These are phyloP conservation scores for Tetrao urogallus DNA, from an alignment of 2,113 vertebrate species.

Conservation along the genomic window DNA sequence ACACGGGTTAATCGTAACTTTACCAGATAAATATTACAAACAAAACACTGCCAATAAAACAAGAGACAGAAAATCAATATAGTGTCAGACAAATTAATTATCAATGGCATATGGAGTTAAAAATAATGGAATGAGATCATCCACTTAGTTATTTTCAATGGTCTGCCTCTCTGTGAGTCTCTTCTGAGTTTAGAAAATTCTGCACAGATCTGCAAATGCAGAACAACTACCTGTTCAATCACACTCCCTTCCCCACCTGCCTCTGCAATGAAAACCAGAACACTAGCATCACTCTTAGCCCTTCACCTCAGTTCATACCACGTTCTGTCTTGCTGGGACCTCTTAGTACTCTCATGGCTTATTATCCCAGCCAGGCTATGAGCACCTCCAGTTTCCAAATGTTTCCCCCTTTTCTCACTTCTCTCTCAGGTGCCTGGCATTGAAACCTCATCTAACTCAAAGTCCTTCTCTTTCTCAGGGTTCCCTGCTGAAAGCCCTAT, in stretches of 20 bases:
- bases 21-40: constrained; percentile 63
- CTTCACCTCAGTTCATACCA: background rate
- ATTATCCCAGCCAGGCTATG: background rate
- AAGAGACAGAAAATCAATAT: constrained; percentile 75
- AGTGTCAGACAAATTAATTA: constrained; percentile 81
- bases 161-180: background rate
- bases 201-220: constrained; percentile 20
- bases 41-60: constrained; percentile 72
- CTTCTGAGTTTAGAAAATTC: constrained; percentile 34
- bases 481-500: background rate
- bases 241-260: background rate
- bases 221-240: background rate
- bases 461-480: background rate
- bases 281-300: background rate
- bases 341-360: background rate
- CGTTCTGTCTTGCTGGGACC: background rate
- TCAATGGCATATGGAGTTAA: constrained; percentile 74
- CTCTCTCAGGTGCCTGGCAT: background rate
- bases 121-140: constrained; percentile 78
- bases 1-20: constrained; percentile 59
- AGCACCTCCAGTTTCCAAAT: background rate
- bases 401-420: background rate
- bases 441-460: background rate
- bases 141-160: constrained; percentile 66
- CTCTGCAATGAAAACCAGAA: background rate